Evolutionary conservation across 2,888 invertebrate species (phyloP), one percentile per base, ranked within the genome.

Genomic region (Cryptocheilus praepositus): DNA sequence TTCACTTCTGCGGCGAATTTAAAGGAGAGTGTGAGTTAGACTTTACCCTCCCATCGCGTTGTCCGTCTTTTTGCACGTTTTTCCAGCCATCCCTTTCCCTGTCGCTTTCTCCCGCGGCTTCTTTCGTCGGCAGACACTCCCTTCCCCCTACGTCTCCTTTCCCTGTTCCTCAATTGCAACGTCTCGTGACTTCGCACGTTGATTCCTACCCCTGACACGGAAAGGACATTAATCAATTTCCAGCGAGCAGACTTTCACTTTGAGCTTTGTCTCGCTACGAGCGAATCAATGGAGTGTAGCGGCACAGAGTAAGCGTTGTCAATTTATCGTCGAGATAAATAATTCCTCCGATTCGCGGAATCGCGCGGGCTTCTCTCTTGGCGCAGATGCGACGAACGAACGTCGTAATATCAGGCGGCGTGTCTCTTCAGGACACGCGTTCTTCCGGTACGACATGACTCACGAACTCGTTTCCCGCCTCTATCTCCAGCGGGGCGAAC

Each of bases 381-480:
- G 36, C 36, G 36, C 7, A 36, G 36, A 36, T 36, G 36, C 36
- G 36, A 25, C 25, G 36, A 36, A 11, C 25, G 36, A 36, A 36
- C 3, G 36, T 36, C 36, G 36, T 36, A 7, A 36, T 36, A 36
- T 36, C 36, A 11, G 8, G 36, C 36, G 11, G 8, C 36, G 36
- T 36, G 36, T 36, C 36, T 36, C 36, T 11, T 36, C 36, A 11
- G 13, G 36, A 36, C 36, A 11, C 36, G 13, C 36, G 36, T 36
- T 36, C 36, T 36, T 36, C 36, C 62, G 55, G 45, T 53, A 21
- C 64, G 69, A 74, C 21, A 22, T 74, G 74, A 74, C 73, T 73
- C 74, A 74, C 63, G 61, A 74, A 74, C 74, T 73, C 63, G 74
- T 74, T 74, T 73, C 16, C 65, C 36, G 36, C 36, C 36, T 36